Evolutionary conservation across 1,140 invertebrate genomes (phyloP), one percentile per base, ranked within the genome.

Genomic region (Drosophila mauritiana): DNA sequence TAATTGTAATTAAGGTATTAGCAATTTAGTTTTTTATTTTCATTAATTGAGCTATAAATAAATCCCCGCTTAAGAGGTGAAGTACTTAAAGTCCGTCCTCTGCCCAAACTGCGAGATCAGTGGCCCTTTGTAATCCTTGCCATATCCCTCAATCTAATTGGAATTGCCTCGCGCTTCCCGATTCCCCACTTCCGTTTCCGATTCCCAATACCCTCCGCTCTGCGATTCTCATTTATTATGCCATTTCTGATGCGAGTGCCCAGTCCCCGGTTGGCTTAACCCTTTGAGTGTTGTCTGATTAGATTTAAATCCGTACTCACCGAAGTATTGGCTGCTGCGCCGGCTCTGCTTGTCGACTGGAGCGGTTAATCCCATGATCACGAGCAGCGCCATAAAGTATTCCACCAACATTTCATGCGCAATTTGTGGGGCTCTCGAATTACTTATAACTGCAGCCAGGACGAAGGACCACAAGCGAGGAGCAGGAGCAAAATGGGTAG

Each of bases 331-430:
- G 67, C 63, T 76, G 51, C 70, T 85, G 70, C 56, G 48, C 39
- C 39, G 59, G 69, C 70, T 80, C 52, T 85, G 88, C 86, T 86
- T 90, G 73, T 91, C 90, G 73, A 91, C 74, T 61, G 77, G 90
- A 80, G 90, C 85, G 79, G 82, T 91, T 91, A 91, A 90, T 91
- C 90, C 90, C 80, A 91, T 91, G 86, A 91, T 83, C 91, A 91
- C 84, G 73, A 91, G 83, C 90, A 89, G 79, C 78, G 88, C 91
- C 90, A 81, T 81, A 81, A 91, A 74, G 86, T 91, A 82, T 91
- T 91, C 90, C 90, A 91, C 85, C 90, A 91, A 91, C 90, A 91
- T 91, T 90, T 91, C 90, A 91, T 91, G 85, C 83, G 85, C 90
- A 88, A 90, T 89, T 91, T 90, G 83, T 91, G 73, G 83, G 57